phyloP scores from a whole-genome alignment of 1,140 invertebrate genomes.

The Chionoecetes opilio region DNA sequence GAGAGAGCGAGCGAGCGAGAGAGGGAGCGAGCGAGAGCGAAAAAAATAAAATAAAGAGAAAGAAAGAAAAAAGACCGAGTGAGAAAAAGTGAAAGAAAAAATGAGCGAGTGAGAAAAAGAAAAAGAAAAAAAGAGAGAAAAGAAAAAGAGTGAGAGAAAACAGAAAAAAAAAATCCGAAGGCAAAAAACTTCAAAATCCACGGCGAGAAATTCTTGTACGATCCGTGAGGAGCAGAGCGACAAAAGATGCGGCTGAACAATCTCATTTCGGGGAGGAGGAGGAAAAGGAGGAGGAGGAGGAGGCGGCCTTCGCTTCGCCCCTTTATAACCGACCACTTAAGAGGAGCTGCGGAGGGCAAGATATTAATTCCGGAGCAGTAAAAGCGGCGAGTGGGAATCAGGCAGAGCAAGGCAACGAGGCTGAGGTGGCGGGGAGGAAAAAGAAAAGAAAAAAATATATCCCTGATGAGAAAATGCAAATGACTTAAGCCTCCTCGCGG shows the following conservation, averaged over 20 bases:
- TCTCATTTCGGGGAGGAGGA: conserved; percentile 36
- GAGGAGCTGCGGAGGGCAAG: conserved; percentile 47
- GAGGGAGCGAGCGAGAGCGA: too few species aligned
- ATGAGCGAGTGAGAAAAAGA: too few species aligned
- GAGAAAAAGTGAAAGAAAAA: too few species aligned
- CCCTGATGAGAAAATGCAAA: conserved; percentile 69
- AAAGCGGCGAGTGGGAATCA: conserved; percentile 62
- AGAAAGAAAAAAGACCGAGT: neutral
- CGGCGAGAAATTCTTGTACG: neutral
- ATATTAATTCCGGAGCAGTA: conserved; percentile 67
- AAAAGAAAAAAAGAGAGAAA: too few species aligned
- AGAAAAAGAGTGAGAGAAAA: too few species aligned
- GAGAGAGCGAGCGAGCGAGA: too few species aligned
- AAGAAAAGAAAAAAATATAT: conserved; percentile 4
- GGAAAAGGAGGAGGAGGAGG: conserved; percentile 40
- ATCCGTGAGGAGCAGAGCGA: neutral
- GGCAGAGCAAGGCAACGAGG: conserved; percentile 49
- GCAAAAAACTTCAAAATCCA: neutral
- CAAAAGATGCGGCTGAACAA: neutral
- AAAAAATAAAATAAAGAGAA: too few species aligned
- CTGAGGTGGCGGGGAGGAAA: neutral
- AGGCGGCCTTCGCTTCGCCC: neutral
- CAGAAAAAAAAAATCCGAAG: neutral
- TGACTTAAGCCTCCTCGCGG: conserved; percentile 59
- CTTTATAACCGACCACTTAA: conserved; percentile 51